A percentile compares a stretch with the other conserved stretches of the same genome.
phyloP scores from a whole-genome alignment of 1,140 invertebrate species.

The Drosophila kohkoa region DNA sequence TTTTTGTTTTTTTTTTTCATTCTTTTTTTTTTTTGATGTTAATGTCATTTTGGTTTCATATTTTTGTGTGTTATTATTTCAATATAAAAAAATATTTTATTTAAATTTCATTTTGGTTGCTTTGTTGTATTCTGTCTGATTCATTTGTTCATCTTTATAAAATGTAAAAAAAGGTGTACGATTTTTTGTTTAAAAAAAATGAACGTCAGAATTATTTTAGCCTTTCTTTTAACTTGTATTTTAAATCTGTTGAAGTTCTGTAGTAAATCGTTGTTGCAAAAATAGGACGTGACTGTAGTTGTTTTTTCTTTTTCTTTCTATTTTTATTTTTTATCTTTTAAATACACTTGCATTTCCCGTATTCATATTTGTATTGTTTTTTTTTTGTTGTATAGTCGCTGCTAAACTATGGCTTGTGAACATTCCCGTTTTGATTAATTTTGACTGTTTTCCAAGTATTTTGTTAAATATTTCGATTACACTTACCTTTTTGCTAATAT shows the following conservation, averaged over 20 bases:
- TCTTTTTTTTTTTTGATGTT: conserved; percentile 48
- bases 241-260: conserved; percentile 44
- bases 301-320: conserved; percentile 29
- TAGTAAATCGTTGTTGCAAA: conserved; percentile 85
- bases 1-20: conserved; percentile 49
- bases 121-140: conserved; percentile 46
- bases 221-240: conserved; percentile 24
- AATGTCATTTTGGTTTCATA: conserved; percentile 21
- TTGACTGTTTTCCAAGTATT: conserved; percentile 71
- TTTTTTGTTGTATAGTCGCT: conserved; percentile 50
- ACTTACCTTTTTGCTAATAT: conserved; percentile 62
- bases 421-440: conserved; percentile 73
- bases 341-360: conserved; percentile 42
- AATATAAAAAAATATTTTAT: conserved; percentile 79
- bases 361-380: conserved; percentile 53
- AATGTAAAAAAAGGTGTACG: conserved; percentile 81
- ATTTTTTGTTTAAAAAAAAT: conserved; percentile 69
- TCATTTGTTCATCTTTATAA: conserved; percentile 60
- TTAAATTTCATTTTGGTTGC: conserved; percentile 55
- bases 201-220: conserved; percentile 46
- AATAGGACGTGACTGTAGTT: conserved; percentile 84
- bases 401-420: conserved; percentile 68
- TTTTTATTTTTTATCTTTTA: too few relatives aligned
- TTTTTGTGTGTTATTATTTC: conserved; percentile 48
- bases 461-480: conserved; percentile 52